These are phyloP conservation scores for Pristis pectinata DNA, from an alignment of 2,797 vertebrate species.

Conservation along the genomic window DNA sequence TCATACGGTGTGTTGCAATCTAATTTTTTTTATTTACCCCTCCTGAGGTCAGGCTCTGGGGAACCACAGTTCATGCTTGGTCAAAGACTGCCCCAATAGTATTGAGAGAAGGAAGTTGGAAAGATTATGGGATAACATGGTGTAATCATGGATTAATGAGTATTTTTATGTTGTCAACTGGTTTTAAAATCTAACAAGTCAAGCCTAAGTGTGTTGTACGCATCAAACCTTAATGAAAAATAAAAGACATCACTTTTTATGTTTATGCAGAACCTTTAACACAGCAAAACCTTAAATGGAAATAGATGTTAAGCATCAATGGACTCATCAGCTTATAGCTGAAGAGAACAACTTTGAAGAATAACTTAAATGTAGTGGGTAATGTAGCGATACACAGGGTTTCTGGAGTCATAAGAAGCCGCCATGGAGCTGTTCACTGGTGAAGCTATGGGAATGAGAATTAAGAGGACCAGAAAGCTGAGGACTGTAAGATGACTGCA, in stretches of 20 bases:
- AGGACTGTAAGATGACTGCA: no score
- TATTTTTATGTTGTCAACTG: not conserved
- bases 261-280: not conserved
- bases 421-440: not conserved
- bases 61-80: not conserved
- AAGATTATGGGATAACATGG: not conserved
- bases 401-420: not conserved
- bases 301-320: not conserved
- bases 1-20: not conserved
- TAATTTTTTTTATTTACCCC: not conserved
- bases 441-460: not conserved
- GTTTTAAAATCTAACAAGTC: not conserved
- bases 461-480: not conserved
- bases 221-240: not conserved
- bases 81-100: not conserved
- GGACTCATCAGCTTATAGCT: not conserved
- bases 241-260: not conserved
- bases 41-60: not conserved
- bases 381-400: not conserved
- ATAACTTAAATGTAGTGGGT: not conserved
- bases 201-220: not conserved
- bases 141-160: not conserved
- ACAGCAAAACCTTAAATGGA: not conserved
- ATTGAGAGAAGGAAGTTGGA: constrained; percentile 6
- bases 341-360: not conserved